Evolutionary conservation across 2,113 vertebrate species (phyloP), one percentile per base, ranked within the genome.

Genomic region (Clarias magur): DNA sequence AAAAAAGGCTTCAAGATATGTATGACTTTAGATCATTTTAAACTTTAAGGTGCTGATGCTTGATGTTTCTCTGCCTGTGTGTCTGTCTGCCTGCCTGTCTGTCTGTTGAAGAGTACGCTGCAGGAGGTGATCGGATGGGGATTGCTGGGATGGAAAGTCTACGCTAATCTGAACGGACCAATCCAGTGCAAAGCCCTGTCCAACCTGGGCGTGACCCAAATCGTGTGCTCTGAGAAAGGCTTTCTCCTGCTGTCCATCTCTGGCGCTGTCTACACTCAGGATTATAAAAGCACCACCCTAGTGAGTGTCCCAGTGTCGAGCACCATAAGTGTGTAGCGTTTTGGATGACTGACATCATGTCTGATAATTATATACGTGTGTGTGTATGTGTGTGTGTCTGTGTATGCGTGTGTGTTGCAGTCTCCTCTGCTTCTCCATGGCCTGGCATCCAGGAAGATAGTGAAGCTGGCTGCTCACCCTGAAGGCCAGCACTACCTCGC

Each of bases 71-170:
- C 17, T 21, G 9, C 27, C 30, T 88, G 6, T 25, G 7, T 5
- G 0, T 65, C 42, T 42, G 19, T 73, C 2, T 68, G 0, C 56
- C 17, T 21, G 9, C 27, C 30, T 88, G 6, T 25, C 48, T 5
- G 0, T 65, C 42, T 42, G 19, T 73, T 42, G 21, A 38, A 99
- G 98, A 97, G 97, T 6, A 97, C 97, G 12, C 89, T 99, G 88
- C 98, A 99, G 93, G 98, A 99, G 85, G 97, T 99, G 87, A 97
- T 99, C 63, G 97, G 96, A 62, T 99, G 98, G 97, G 98, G 98
- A 19, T 94, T 99, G 85, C 94, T 99, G 88, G 98, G 98, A 88
- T 99, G 98, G 98, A 99, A 99, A 89, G 97, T 96, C 0, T 97
- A 99, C 2, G 96, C 97, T 88, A 99, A 99, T 0, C 95, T 99